These are phyloP conservation scores for Prorops nasuta DNA, from an alignment of 1,140 invertebrate species.

Conservation along the genomic window DNA sequence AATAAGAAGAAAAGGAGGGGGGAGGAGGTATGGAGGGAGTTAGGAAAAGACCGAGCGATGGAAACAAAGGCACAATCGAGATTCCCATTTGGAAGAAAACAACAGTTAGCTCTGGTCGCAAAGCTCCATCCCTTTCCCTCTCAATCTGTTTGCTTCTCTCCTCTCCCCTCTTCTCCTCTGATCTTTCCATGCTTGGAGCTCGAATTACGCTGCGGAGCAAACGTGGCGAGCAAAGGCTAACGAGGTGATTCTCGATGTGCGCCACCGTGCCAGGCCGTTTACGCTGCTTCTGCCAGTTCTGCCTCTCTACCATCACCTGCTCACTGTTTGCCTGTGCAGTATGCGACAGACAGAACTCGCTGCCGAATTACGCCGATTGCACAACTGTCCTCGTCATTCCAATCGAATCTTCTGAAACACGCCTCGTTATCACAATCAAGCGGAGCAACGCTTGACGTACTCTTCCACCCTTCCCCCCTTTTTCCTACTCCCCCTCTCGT, in stretches of 20 bases:
- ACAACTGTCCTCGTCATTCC: slow-evolving; percentile 1
- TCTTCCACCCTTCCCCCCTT: no score
- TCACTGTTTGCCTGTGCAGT: no score
- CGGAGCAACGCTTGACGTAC: no score
- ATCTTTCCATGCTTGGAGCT: slow-evolving; percentile 1
- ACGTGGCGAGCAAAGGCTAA: slow-evolving; percentile 14
- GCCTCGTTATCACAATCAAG: no score
- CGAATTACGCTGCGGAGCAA: slow-evolving; percentile 14
- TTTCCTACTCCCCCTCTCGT: no score
- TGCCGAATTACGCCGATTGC: slow-evolving; percentile 6
- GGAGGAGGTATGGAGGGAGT: slow-evolving; percentile 1
- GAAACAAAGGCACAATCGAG: slow-evolving; percentile 31
- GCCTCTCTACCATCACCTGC: no score
- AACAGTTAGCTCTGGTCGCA: slow-evolving; percentile 24
- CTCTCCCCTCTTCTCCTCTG: slow-evolving; percentile 1
- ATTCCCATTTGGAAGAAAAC: slow-evolving; percentile 28
- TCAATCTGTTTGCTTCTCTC: slow-evolving; percentile 4
- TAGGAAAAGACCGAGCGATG: slow-evolving; percentile 12
- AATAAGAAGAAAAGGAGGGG: slow-evolving; percentile 4
- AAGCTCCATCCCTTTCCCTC: background rate
- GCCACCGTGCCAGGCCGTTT: no score
- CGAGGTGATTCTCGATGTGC: slow-evolving; percentile 10
- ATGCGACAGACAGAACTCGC: no score
- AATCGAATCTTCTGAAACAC: slow-evolving; percentile 21
- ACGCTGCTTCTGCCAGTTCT: no score